Evolutionary conservation across 2,888 invertebrate species (phyloP).

Genomic region (Eumacrocentrus americanus): DNA sequence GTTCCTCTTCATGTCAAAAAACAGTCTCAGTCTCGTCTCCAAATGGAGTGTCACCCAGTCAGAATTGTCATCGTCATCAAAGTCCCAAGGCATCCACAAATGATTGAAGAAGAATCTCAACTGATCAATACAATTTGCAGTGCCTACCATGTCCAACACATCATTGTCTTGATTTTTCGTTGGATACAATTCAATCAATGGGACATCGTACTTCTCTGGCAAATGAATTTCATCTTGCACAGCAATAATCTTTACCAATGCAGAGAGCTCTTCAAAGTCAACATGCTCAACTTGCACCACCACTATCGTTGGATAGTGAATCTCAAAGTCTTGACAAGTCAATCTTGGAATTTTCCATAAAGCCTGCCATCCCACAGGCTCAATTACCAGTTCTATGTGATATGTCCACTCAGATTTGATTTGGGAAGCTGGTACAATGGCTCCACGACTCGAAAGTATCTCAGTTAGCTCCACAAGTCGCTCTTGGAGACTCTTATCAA

Average conservation of each 20-base stretch:
- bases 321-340: slow-evolving; percentile 70
- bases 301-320: slow-evolving; percentile 71
- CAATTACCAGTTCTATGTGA: slow-evolving; percentile 67
- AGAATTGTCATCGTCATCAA: slow-evolving; percentile 68
- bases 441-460: slow-evolving; percentile 62
- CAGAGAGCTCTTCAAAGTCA: slow-evolving; percentile 65
- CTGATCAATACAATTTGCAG: slow-evolving; percentile 71
- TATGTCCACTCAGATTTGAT: slow-evolving; percentile 66
- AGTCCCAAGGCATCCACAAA: slow-evolving; percentile 76
- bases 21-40: slow-evolving; percentile 65
- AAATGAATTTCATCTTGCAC: slow-evolving; percentile 71
- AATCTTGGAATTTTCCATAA: slow-evolving; percentile 73
- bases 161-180: slow-evolving; percentile 68
- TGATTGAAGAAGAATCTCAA: slow-evolving; percentile 71
- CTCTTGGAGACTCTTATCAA: slow-evolving; percentile 66
- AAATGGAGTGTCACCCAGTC: slow-evolving; percentile 67
- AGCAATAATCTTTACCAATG: slow-evolving; percentile 67
- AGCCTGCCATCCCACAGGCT: slow-evolving; percentile 74
- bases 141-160: slow-evolving; percentile 66
- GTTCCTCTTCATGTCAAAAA: slow-evolving; percentile 67
- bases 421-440: slow-evolving; percentile 62
- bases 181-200: slow-evolving; percentile 70
- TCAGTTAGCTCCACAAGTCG: slow-evolving; percentile 65
- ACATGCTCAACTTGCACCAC: slow-evolving; percentile 67
- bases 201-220: slow-evolving; percentile 68